Percentiles rank a stretch among this genome's conserved stretches.
Evolutionary conservation across 2,888 invertebrate genomes (phyloP).

Genomic region (Drosophila cracens): DNA sequence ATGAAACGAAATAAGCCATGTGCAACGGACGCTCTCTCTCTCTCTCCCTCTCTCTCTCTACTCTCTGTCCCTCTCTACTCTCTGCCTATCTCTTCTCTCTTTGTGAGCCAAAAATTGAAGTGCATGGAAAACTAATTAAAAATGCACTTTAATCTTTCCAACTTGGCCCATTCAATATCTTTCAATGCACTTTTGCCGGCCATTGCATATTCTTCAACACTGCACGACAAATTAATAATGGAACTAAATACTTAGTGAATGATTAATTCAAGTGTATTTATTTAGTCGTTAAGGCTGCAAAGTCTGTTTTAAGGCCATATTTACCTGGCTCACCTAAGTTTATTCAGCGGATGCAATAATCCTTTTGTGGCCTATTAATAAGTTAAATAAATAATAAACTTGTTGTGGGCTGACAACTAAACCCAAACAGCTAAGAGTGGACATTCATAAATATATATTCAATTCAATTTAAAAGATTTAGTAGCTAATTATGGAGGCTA

Average conservation of each 20-base stretch:
- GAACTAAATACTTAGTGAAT: background rate
- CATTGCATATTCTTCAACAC: conserved; percentile 13
- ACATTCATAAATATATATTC: background rate
- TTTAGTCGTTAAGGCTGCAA: background rate
- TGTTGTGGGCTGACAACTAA: background rate
- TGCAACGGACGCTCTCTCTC: conserved; percentile 54
- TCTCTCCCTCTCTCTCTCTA: conserved; percentile 7
- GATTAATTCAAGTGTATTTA: background rate
- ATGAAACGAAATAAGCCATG: conserved; percentile 80
- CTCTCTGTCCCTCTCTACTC: background rate
- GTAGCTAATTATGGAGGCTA: background rate
- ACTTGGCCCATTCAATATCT: conserved; percentile 32
- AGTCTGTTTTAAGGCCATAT: background rate
- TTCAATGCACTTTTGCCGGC: conserved; percentile 12
- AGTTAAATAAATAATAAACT: background rate
- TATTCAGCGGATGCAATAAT: background rate
- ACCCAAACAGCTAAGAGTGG: background rate
- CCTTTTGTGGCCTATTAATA: background rate
- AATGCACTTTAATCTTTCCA: conserved; percentile 51
- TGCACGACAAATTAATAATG: conserved; percentile 1
- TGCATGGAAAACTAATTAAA: conserved; percentile 68
- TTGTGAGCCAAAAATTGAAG: conserved; percentile 17
- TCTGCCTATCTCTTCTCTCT: conserved; percentile 1
- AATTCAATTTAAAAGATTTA: background rate
- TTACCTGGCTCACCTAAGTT: background rate